Evolutionary conservation across 1,140 invertebrate genomes (phyloP), one percentile per base, ranked within the genome.

Genomic region (Cataglyphis hispanica): DNA sequence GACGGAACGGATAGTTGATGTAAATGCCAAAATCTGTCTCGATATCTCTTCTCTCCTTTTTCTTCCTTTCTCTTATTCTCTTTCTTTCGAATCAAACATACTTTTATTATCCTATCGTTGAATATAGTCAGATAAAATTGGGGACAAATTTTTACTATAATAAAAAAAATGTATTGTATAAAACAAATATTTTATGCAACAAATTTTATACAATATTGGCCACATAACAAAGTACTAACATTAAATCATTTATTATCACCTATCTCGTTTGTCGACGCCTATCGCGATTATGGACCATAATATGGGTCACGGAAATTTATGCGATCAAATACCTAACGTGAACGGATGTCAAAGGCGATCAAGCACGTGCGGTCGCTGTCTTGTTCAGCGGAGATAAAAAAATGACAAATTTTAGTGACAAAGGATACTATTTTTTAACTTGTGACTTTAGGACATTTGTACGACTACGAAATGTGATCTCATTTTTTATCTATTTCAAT

Each of bases 281-380:
- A 70, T 77, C 64, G 34, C 43, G 81, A 64, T 72, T 31, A 64
- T 58, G 46, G 37, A 61, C 40, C 84, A 63, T 70, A 67, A 87
- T 87, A 40, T 70, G 60, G 86, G 72, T 87, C 31, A 25, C 31
- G 25, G 19, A 60, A 85, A 87, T 88, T 69, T 87, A 87, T 85
- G 70, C 77, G 80, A 88, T 72, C 70, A 78, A 84, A 87, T 87
- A 87, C 87, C 72, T 60, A 69, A 67, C 16, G 37, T 53, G 27
- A 63, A 70, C 16, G 60, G 25, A 86, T 72, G 67, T 83, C 78
- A 60, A 72, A 83, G 37, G 25, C 10, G 53, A 81, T 83, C 78
- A 43, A 83, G 60, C 67, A 83, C 13, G 37, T 60, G 37, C 37
- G 67, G 37, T 74, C 50, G 25, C 19, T 81, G 66, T 81, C 67